Evolutionary conservation across 2,797 vertebrate genomes (phyloP).

Genomic region (Neosalanx taihuensis): DNA sequence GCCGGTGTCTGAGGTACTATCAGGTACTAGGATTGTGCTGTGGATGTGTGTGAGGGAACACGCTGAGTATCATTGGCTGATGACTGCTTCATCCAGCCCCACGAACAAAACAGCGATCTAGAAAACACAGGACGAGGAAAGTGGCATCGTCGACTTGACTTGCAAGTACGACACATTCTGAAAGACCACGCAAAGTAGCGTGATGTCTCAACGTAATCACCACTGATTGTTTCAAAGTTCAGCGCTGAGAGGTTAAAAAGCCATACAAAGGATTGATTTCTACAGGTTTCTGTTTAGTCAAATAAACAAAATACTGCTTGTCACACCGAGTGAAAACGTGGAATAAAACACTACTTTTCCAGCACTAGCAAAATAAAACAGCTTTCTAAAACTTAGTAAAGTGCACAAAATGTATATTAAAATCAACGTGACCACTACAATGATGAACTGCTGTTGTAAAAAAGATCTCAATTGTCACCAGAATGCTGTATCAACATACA

Average conservation of each 20-base stretch:
- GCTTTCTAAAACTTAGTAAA: constrained; percentile 63
- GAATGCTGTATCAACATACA: too few species aligned
- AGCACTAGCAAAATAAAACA: constrained; percentile 36
- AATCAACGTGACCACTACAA: constrained; percentile 19
- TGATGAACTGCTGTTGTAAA: too few species aligned
- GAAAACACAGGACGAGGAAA: not conserved
- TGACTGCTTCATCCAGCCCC: not conserved
- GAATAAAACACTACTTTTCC: constrained; percentile 4
- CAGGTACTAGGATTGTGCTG: not conserved
- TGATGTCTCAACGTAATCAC: not conserved
- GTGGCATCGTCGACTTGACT: too few species aligned
- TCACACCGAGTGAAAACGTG: not conserved
- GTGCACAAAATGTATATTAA: constrained; percentile 48
- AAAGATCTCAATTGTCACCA: too few species aligned
- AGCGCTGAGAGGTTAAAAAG: not conserved
- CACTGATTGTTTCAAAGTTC: not conserved
- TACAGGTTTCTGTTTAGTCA: not conserved
- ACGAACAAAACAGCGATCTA: not conserved
- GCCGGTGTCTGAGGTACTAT: not conserved
- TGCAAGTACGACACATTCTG: too few species aligned
- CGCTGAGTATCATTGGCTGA: not conserved
- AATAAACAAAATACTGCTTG: constrained; percentile 13
- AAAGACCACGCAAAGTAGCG: too few species aligned
- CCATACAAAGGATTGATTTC: not conserved
- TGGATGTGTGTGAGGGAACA: not conserved